Base-by-base conservation (phyloP, 1,140 invertebrate species). In the Zaprionus gabonicus region DNA sequence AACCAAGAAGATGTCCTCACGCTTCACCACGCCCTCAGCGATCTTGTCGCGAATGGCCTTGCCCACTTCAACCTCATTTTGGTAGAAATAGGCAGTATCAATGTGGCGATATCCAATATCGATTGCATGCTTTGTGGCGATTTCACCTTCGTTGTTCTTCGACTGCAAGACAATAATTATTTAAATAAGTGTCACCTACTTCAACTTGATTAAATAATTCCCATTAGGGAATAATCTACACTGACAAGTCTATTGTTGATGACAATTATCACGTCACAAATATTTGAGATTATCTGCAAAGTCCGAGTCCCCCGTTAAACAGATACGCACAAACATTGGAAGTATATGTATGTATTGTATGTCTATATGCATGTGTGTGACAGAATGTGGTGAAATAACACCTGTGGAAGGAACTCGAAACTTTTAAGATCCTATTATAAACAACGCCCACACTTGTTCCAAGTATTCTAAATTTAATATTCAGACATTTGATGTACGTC, bases 1-100 rank as follows among this genome's bases (percentile, higher is more conserved):
- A 0, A 95, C 95, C 55, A 99, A 94, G 92, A 98, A 99, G 1
- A 99, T 78, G 51, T 99, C 97, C 80, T 98, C 96, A 73, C 98
- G 94, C 78, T 94, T 95, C 27, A 96, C 93, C 51, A 94, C 94
- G 23, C 95, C 96, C 67, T 95, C 94, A 0, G 92, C 92, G 53
- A 97, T 94, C 76, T 96, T 94, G 25, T 94, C 93, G 10, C 94
- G 94, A 15, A 97, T 93, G 4, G 95, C 96, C 46, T 94, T 93
- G 1, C 96, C 97, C n/a, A 97, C 95, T 83, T 97, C 96, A 41
- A 92, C 92, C 91, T 97, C 96, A 91, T 97, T 97, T 72, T 94
- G 94, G 92, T 98, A 98, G 76, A 95, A 94, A 60, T 94, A 94
- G n/a, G 97, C 97, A 83, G 96, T 97, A 85, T 98, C 97, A 77